Evolutionary conservation across 2,888 invertebrate genomes (phyloP).

Genomic region (Sturmia bella): DNA sequence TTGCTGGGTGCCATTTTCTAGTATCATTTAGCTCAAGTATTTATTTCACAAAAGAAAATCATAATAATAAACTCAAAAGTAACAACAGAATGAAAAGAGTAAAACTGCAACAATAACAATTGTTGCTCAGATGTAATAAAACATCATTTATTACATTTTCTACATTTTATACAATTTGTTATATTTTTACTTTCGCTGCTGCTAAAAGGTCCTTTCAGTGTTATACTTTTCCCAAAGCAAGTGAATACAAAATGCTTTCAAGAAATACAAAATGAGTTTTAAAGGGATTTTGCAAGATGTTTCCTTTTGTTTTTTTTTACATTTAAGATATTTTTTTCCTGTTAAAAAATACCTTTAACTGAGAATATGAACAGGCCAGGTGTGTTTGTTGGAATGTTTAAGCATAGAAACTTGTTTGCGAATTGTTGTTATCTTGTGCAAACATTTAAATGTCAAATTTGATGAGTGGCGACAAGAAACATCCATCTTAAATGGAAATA

Average conservation of each 20-base stretch:
- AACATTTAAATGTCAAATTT: neutral
- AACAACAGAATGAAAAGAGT: neutral
- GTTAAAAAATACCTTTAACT: neutral
- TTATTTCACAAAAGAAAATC: conserved; percentile 23
- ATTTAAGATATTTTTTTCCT: neutral
- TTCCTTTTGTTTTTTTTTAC: neutral
- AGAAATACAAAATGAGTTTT: neutral
- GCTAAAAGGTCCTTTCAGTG: conserved; percentile 8
- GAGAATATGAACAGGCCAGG: no score
- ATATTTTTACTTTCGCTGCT: conserved; percentile 8
- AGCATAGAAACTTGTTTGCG: no score
- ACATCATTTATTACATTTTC: conserved; percentile 52
- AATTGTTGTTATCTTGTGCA: no score
- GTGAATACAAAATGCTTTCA: neutral
- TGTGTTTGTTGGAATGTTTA: no score
- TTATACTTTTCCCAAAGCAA: neutral
- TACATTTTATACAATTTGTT: conserved; percentile 34
- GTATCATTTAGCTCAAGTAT: conserved; percentile 23
- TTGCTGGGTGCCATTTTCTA: neutral
- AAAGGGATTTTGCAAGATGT: neutral
- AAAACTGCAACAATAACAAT: conserved; percentile 8
- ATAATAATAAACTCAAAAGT: conserved; percentile 24
- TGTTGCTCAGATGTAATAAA: conserved; percentile 13
- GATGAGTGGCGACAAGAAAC: conserved; percentile 32
- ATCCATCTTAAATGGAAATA: conserved; percentile 32